Evolutionary conservation across 2,797 vertebrate species (phyloP).

Genomic region (Cryptoprocta ferox): DNA sequence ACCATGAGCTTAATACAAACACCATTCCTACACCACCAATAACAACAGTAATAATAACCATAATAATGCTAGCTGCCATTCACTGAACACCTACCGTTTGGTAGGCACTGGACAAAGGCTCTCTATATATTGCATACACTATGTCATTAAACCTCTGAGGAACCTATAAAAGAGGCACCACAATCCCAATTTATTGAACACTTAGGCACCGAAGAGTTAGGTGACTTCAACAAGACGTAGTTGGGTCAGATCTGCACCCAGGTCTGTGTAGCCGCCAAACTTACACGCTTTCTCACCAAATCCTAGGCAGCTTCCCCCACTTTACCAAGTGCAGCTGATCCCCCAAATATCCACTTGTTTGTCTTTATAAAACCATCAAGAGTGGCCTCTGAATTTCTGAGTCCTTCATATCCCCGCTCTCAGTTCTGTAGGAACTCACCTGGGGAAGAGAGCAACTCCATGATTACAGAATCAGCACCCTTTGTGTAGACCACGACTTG

Average conservation of each 20-base stretch:
- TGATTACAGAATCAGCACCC: conserved; percentile 95
- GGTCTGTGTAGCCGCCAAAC: not conserved
- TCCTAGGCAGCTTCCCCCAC: not conserved
- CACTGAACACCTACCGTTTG: fast-evolving
- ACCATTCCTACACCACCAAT: not conserved
- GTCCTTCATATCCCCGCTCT: fast-evolving
- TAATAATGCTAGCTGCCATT: fast-evolving
- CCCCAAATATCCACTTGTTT: not conserved
- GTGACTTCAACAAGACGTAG: not conserved
- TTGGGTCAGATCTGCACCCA: not conserved
- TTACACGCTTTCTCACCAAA: not conserved
- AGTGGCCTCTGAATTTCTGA: not conserved
- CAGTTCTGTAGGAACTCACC: conserved; percentile 75
- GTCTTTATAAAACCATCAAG: not conserved
- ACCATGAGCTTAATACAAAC: not conserved
- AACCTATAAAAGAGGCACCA: not conserved
- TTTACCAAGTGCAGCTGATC: not conserved
- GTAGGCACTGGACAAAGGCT: not conserved
- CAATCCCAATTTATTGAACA: not conserved
- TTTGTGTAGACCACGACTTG: conserved; percentile 95
- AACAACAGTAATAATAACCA: too few species aligned
- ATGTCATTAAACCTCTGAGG: not conserved
- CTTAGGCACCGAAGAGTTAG: not conserved
- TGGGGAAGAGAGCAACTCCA: conserved; percentile 90
- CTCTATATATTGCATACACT: fast-evolving